These are phyloP conservation scores for Lemur catta DNA, from an alignment of 2,797 vertebrate genomes.

Conservation along the genomic window DNA sequence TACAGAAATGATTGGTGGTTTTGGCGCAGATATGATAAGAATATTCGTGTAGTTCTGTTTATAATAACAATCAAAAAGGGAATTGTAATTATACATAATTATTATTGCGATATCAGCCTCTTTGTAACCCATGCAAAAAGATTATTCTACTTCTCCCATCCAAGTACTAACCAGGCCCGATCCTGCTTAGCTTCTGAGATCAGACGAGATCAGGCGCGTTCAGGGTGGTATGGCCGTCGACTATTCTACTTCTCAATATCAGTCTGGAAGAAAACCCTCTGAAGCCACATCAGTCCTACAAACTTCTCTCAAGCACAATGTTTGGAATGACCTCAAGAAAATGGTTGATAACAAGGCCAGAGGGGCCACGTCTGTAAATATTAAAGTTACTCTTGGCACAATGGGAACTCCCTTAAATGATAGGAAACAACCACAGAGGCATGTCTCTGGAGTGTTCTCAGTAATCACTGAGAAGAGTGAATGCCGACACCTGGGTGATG, in stretches of 20 bases:
- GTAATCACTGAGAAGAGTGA: neutral
- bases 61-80: neutral
- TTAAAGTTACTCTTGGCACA: neutral
- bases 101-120: constrained; percentile 52
- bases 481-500: fast-evolving
- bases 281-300: neutral
- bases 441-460: neutral
- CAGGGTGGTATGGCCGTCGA: too few relatives aligned
- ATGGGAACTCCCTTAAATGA: neutral
- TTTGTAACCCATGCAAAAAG: neutral
- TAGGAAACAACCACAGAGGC: neutral
- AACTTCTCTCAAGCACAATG: neutral
- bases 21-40: neutral
- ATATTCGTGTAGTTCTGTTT: neutral
- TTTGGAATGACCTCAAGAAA: neutral
- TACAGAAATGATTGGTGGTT: neutral
- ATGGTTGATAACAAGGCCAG: neutral
- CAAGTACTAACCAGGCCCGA: too few relatives aligned
- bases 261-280: neutral
- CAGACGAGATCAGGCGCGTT: too few relatives aligned
- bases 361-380: neutral
- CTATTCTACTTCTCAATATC: neutral
- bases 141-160: neutral
- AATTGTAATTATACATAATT: neutral
- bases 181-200: too few relatives aligned